Evolutionary conservation across 2,797 vertebrate species (phyloP), one percentile per base, ranked within the genome.

Genomic region (Anguilla pacifica): DNA sequence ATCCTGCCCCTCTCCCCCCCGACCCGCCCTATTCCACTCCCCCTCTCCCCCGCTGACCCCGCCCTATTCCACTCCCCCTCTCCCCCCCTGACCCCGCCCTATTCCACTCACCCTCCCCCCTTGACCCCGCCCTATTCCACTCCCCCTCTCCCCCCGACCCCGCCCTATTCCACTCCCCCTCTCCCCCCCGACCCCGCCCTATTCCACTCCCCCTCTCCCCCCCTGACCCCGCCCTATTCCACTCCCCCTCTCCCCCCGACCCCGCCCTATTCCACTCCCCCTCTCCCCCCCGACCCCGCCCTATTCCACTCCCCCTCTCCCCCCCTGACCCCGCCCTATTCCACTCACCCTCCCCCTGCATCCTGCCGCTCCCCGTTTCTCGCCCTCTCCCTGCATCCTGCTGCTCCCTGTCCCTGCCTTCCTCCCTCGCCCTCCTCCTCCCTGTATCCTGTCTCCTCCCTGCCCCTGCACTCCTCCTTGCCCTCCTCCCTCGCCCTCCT

Each of bases 381-480:
- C 49, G 3, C 49, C 49, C 49, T 51, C 3, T 4, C 49, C 49
- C 49, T 7, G 61, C 28, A 7, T 17, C 67, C 0, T 31, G n/a
- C 7, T 3, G 9, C 67, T 46, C 35, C 9, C 13, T 79, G 1
- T 28, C 9, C 25, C 39, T 3, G 15, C 74, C 46, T 83, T 64
- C 83, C 11, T 77, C 25, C 79, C 64, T 11, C 22, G 15, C 74
- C 46, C 84, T 64, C 83, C 11, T 77, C 25, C 79, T 84, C 83
- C 31, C 86, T 88, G 43, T 67, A 3, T 61, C 70, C n/a, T 35
- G 46, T n/a, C 6, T 15, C 22, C 25, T 9, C 3, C 25, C 64
- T 3, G 9, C 64, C 51, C 88, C 81, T 9, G 19, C 35, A 88
- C 89, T 67, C 79, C 90, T 61, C 79, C 91, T 64, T 89, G 3